Evolutionary conservation across 2,888 invertebrate genomes (phyloP).

Genomic region (Cepaea hortensis): DNA sequence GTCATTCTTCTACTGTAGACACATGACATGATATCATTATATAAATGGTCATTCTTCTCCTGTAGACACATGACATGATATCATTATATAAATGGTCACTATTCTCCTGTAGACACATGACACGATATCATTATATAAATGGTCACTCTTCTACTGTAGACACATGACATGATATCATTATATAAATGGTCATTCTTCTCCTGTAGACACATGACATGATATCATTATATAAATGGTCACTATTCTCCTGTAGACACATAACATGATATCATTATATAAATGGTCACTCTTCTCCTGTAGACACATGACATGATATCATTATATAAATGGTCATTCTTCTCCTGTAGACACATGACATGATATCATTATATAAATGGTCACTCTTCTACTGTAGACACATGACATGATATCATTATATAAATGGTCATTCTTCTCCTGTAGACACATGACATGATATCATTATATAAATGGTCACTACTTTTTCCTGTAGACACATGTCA

Average conservation of each 20-base stretch:
- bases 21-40: too few relatives aligned
- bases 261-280: conserved; percentile 74
- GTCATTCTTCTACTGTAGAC: conserved; percentile 77
- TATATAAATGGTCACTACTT: too few relatives aligned
- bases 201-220: conserved; percentile 48
- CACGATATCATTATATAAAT: conserved; percentile 78
- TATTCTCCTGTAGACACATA: conserved; percentile 68
- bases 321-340: conserved; percentile 82
- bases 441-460: too few relatives aligned
- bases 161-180: too few relatives aligned
- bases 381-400: conserved; percentile 73
- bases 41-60: conserved; percentile 82
- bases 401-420: conserved; percentile 73
- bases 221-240: conserved; percentile 81
- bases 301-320: too few relatives aligned
- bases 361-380: conserved; percentile 81
- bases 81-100: conserved; percentile 81
- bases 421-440: conserved; percentile 80
- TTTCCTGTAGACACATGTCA: too few relatives aligned
- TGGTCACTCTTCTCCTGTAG: conserved; percentile 80
- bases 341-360: conserved; percentile 53
- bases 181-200: conserved; percentile 82
- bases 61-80: conserved; percentile 37
- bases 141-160: conserved; percentile 79
- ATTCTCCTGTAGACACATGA: conserved; percentile 61